Conservation (phyloP, 2,113 vertebrate species). For the Brachionichthys hirsutus region DNA sequence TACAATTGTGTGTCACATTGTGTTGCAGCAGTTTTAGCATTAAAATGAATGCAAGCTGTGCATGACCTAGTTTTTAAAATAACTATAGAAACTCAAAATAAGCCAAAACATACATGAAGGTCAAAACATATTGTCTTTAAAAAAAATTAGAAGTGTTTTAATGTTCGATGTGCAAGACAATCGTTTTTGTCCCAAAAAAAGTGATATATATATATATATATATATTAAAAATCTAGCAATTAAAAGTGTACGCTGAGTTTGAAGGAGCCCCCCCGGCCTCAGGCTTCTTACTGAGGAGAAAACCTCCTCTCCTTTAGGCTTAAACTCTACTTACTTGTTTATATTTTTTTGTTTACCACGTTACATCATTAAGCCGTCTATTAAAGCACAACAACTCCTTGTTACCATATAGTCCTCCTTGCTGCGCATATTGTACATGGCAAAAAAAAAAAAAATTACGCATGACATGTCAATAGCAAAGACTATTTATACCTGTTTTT, state of each 20-base stretch:
- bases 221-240: not conserved
- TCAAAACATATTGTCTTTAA: slow-evolving; percentile 12
- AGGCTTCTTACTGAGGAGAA: too few relatives aligned
- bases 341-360: slow-evolving; percentile 10
- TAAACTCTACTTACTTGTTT: not conserved
- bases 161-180: slow-evolving; percentile 1
- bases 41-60: not conserved
- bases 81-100: slow-evolving; percentile 14
- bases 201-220: too few relatives aligned
- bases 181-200: slow-evolving; percentile 12
- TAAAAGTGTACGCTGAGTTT: not conserved
- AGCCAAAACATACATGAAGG: slow-evolving; percentile 31
- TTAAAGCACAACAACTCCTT: slow-evolving; percentile 19
- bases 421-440: slow-evolving; percentile 36
- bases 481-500: slow-evolving; percentile 38
- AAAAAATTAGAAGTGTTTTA: slow-evolving; percentile 24
- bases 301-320: not conserved
- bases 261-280: too few relatives aligned
- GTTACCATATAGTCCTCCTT: slow-evolving; percentile 14
- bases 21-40: slow-evolving; percentile 9
- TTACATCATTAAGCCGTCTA: slow-evolving; percentile 14
- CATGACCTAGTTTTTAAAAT: not conserved
- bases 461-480: slow-evolving; percentile 39
- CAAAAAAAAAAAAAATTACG: slow-evolving; percentile 35
- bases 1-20: slow-evolving; percentile 19